Evolutionary conservation across 2,113 vertebrate species (phyloP), one percentile per base, ranked within the genome.

Genomic region (Sceloporus undulatus): DNA sequence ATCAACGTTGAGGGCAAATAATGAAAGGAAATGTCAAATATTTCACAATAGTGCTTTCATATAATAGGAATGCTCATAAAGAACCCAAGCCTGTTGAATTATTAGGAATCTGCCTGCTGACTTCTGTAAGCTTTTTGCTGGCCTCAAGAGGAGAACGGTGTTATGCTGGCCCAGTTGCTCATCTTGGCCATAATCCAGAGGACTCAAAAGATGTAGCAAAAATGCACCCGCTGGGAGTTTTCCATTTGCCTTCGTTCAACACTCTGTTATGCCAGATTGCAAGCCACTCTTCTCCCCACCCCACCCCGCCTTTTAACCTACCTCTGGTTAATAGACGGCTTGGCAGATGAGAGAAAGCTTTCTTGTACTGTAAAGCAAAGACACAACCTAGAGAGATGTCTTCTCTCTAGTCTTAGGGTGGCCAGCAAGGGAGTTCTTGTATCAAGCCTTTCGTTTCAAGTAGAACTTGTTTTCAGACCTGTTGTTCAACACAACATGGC

Each of bases 21-120:
- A 86, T 70, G 88, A 89, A 89, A 86, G 79, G 78, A 89, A 86
- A 82, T 86, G 88, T 89, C 71, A 89, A 78, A 89, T 86, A 85
- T 89, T 86, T 85, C 52, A 78, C 79, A 76, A 89, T 48, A 59
- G 79, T 77, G 84, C 88, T 86, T 77, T 86, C 88, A 82, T 89
- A 82, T 86, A 82, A 52, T 68, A 89, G 79, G 79, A 86, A 86
- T 82, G 71, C 79, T 86, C 85, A 77, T 86, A 86, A 89, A 77
- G 34, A 73, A 59, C 52, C 66, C 79, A 82, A 89, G 79, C n/a
- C 71, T 48, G 29, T 25, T 70, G 84, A 82, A 82, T 86, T 75
- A 82, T 68, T 82, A 78, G 81, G 87, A 84, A 84, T 66, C 65
- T 34, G 42, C 54, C 40, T 82, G 59, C 25, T 68, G 34, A 82